Conservation (phyloP, 2,113 vertebrate species). For the Bolborhynchus lineola region DNA sequence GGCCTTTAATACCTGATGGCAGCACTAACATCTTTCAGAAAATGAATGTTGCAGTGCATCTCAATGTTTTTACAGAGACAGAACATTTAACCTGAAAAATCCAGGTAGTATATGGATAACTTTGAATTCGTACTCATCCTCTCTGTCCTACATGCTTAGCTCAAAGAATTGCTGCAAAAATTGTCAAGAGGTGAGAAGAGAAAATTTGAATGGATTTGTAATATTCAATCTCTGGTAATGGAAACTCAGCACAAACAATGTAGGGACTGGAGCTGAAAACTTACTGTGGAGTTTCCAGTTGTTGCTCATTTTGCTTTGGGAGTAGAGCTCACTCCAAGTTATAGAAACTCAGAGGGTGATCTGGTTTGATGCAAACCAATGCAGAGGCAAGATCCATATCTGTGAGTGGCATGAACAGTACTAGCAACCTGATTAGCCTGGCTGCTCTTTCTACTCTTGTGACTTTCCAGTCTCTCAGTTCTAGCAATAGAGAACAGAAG, state of each 20-base stretch:
- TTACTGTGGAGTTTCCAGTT: background rate
- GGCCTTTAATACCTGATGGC: background rate
- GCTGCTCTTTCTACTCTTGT: background rate
- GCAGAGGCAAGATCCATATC: background rate
- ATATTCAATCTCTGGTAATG: background rate
- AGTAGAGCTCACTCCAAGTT: background rate
- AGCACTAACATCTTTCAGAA: background rate
- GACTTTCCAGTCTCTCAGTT: background rate
- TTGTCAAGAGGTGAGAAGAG: background rate
- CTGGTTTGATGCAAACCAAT: background rate
- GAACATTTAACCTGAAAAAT: background rate
- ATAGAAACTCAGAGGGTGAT: background rate
- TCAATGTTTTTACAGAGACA: background rate
- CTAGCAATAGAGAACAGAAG: background rate
- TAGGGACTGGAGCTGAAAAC: background rate
- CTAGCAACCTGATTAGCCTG: background rate
- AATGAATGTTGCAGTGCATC: background rate
- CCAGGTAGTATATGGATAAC: background rate
- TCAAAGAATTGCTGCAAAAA: background rate
- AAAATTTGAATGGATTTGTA: background rate
- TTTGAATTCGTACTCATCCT: background rate
- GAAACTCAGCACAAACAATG: background rate
- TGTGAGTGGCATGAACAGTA: accelerated
- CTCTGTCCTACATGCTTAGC: accelerated
- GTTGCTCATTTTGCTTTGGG: background rate